Evolutionary conservation across 2,113 vertebrate genomes (phyloP), one percentile per base, ranked within the genome.

Genomic region (Protobothrops mucrosquamatus): DNA sequence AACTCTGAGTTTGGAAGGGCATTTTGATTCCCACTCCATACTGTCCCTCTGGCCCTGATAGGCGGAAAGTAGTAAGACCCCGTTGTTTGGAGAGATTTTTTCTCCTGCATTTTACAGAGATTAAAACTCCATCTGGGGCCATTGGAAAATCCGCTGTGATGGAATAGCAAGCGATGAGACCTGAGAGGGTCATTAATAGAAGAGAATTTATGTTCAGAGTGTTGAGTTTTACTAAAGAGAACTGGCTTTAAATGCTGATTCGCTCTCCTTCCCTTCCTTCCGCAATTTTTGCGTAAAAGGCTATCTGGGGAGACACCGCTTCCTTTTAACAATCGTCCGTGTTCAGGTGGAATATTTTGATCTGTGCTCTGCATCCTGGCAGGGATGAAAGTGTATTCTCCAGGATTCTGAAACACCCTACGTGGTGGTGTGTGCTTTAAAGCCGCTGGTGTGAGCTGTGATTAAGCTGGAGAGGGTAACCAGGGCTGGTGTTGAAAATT

Each of bases 111-210:
- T 97, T 96, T 90, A 89, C 91, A 92, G 95, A 96, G 93, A 97
- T 97, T 93, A 95, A 88, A 94, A 95, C 96, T 97, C 97, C 93
- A 0, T 88, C 87, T 94, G 96, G 96, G 94, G 93, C 96, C 3
- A 0, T 95, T 96, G 95, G 94, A 87, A 88, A 74, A 91, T 87
- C 94, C 87, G 43, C 88, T 93, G 92, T 93, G 95, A 96, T 95
- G 92, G 95, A 94, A 81, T 0, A 0, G 94, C 0, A 0, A 3
- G 57, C 96, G 95, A 96, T 93, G 89, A 93, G 95, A 87, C 96
- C 92, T 0, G 93, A 93, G 96, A 95, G 96, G 91, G 92, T 96
- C 97, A 94, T 97, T 96, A 96, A 96, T 96, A 94, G 74, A 93
- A 92, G 92, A 93, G 91, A 95, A 97, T 96, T 97, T 97, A 95